phyloP scores from a whole-genome alignment of 1,140 invertebrate species.

The Saccostrea glomerata region DNA sequence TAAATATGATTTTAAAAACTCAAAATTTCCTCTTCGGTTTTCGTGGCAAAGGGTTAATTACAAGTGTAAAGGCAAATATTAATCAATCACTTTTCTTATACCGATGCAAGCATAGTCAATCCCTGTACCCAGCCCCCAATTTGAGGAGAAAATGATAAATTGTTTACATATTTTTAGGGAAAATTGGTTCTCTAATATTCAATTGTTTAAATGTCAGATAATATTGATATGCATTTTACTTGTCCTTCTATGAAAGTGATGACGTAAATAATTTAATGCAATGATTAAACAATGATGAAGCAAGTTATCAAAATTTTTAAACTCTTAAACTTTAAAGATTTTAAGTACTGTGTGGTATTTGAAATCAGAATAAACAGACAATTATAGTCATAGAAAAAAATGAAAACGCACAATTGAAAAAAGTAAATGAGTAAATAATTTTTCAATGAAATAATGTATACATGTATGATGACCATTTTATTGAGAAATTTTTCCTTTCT shows the following conservation, averaged over 20 bases:
- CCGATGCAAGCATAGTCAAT: not conserved
- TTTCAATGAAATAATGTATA: no score
- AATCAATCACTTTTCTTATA: constrained; percentile 9
- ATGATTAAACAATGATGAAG: not conserved
- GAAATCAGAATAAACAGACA: no score
- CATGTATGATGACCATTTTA: no score
- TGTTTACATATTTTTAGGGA: not conserved
- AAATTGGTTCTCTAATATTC: not conserved
- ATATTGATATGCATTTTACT: not conserved
- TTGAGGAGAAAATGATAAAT: not conserved
- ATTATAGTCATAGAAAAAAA: no score
- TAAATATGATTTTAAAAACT: no score
- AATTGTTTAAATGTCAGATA: not conserved
- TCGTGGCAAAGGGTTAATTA: not conserved
- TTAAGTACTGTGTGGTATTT: no score
- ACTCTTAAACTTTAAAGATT: no score
- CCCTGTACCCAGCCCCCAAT: not conserved
- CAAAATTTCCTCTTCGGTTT: not conserved
- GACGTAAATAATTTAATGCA: not conserved
- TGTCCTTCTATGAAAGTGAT: not conserved
- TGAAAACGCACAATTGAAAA: no score
- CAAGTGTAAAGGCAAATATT: not conserved
- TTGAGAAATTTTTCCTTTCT: no score
- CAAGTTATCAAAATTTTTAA: no score
- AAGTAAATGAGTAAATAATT: no score